Percentiles rank a stretch among this genome's conserved stretches.
phyloP scores from a whole-genome alignment of 2,888 invertebrate species.

The Disparrhopalites patrizii region DNA sequence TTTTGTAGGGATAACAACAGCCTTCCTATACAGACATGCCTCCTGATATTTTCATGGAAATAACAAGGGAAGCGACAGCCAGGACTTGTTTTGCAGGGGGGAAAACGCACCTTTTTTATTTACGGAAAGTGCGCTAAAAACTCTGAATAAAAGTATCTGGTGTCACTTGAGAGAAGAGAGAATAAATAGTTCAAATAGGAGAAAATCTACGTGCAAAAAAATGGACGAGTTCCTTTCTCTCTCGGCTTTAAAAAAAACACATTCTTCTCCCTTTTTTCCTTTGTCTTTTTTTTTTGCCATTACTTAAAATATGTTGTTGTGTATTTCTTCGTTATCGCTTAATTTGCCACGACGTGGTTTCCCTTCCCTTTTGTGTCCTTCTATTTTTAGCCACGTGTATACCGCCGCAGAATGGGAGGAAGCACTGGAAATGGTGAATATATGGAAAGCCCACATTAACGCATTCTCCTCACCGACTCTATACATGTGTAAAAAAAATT shows the following conservation, averaged over 20 bases:
- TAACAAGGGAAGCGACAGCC: neutral
- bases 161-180: too few species aligned
- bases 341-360: conserved; percentile 4
- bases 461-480: too few species aligned
- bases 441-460: neutral
- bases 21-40: too few species aligned
- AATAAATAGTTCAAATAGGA: neutral
- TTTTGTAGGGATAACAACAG: too few species aligned
- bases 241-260: too few species aligned
- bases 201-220: neutral
- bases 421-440: neutral
- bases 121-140: too few species aligned
- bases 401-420: neutral
- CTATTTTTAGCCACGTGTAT: conserved; percentile 17
- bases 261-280: neutral
- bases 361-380: neutral
- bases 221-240: too few species aligned
- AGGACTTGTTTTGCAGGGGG: too few species aligned
- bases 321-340: conserved; percentile 15
- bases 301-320: conserved; percentile 9
- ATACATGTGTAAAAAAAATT: too few species aligned
- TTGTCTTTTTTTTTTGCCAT: conserved; percentile 5
- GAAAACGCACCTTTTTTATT: neutral
- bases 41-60: neutral
- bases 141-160: too few species aligned